Conservation (phyloP, 2,888 invertebrate genomes). For the Eumerus sabulonum region DNA sequence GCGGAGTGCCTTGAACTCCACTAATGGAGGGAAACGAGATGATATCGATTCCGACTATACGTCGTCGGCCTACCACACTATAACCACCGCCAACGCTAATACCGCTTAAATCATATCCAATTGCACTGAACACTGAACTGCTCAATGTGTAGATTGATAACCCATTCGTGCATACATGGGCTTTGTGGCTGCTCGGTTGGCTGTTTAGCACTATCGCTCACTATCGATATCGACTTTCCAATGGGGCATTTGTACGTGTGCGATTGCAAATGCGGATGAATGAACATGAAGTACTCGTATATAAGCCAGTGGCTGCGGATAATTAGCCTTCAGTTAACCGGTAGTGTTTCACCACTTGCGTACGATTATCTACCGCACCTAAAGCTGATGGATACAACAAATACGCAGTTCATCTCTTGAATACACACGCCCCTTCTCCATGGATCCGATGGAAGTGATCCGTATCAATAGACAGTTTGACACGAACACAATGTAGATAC, state of each 20-base stretch:
- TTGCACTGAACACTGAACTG: conserved; percentile 28
- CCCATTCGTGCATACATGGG: conserved; percentile 20
- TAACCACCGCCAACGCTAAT: too few species aligned
- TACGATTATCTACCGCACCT: conserved; percentile 47
- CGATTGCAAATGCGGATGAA: conserved; percentile 16
- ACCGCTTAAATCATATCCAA: conserved; percentile 1
- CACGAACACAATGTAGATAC: neutral
- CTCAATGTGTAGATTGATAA: conserved; percentile 42
- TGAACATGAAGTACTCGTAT: neutral
- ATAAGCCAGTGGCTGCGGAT: conserved; percentile 15
- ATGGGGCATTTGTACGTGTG: neutral
- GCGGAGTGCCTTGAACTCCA: too few species aligned
- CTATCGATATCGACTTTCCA: neutral
- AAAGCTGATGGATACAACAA: conserved; percentile 40
- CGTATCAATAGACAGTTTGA: conserved; percentile 23
- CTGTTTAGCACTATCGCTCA: too few species aligned
- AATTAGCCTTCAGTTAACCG: conserved; percentile 53
- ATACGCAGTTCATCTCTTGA: conserved; percentile 13
- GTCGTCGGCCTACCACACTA: too few species aligned
- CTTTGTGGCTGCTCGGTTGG: conserved; percentile 21
- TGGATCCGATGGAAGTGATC: conserved; percentile 36
- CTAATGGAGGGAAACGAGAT: too few species aligned
- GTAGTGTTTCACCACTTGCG: conserved; percentile 44
- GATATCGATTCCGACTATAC: too few species aligned
- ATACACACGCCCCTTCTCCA: neutral